Base-by-base conservation (phyloP, 1,140 invertebrate genomes). In the Zaprionus kolodkinae region DNA sequence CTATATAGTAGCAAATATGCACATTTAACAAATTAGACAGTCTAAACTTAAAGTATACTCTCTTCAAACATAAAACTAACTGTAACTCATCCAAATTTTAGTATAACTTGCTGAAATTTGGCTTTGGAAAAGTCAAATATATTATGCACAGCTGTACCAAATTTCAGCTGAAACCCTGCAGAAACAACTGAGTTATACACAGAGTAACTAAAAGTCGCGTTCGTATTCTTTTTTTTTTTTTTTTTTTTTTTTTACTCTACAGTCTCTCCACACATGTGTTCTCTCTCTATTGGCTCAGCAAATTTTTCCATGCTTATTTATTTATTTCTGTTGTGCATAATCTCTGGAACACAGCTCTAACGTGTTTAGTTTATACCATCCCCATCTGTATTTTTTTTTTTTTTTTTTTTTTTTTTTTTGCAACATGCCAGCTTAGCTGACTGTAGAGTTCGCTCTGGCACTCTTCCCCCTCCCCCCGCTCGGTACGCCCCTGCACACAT, bases 261-360 rank as follows among this genome's bases (percentile, higher is more conserved):
- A 12, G n/a, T n/a, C n/a, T 21, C 17, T 27, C 38, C 55, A 35
- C 27, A n/a, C n/a, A 30, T 2, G 2, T 21, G 21, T 2, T 54
- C n/a, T 54, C 25, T 13, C 30, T 27, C 12, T 30, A 54, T 72
- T 72, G 40, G 69, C 40, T 43, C 38, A 59, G 25, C 57, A 45
- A 17, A 35, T 60, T 67, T 67, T 11, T 36, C 62, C 50, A 50
- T 63, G 52, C 56, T 74, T 74, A 59, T 63, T 69, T 74, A 74
- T 63, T 63, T 74, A 57, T 69, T 61, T 73, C 17, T 13, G 13
- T 60, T 45, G 57, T 48, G 70, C 62, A 60, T 60, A 59, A 60
- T 67, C 45, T 69, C 54, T 30, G 9, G 25, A 68, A 55, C 30
- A 17, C 33, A 63, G 40, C 21, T 25, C 70, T 21, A 57, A 48